These are phyloP conservation scores for Nebria ingens DNA, from an alignment of 1,140 invertebrate species.

Conservation along the genomic window DNA sequence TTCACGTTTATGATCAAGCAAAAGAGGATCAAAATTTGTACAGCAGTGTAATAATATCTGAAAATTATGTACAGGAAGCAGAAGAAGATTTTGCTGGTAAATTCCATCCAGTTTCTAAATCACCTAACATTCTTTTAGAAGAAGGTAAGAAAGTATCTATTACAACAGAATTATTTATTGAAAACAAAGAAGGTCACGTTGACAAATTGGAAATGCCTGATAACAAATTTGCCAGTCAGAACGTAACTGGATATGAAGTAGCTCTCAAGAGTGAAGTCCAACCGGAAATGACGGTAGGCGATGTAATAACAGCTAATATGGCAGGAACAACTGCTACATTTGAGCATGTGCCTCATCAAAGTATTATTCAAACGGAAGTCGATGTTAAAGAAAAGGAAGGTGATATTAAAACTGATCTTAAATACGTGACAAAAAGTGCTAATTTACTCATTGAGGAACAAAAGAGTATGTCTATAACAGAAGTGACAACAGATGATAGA, in stretches of 20 bases:
- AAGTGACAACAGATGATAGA: slow-evolving; percentile 21
- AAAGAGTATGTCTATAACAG: slow-evolving; percentile 26
- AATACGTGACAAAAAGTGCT: slow-evolving; percentile 24
- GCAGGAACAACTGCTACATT: slow-evolving; percentile 12
- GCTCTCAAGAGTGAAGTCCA: slow-evolving; percentile 26
- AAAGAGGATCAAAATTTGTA: slow-evolving; percentile 21
- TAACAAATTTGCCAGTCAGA: slow-evolving; percentile 24
- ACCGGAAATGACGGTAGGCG: slow-evolving; percentile 19
- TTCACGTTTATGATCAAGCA: slow-evolving; percentile 16
- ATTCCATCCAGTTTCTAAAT: slow-evolving; percentile 30
- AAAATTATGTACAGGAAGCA: slow-evolving; percentile 29
- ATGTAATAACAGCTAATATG: slow-evolving; percentile 20
- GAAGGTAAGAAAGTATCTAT: slow-evolving; percentile 31
- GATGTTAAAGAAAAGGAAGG: slow-evolving; percentile 25
- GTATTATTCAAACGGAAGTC: slow-evolving; percentile 17
- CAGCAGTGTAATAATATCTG: slow-evolving; percentile 24
- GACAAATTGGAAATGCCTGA: slow-evolving; percentile 19
- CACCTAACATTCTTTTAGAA: slow-evolving; percentile 35
- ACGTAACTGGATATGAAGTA: slow-evolving; percentile 25
- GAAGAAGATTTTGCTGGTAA: slow-evolving; percentile 29
- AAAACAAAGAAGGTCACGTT: slow-evolving; percentile 32
- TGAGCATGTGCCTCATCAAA: neutral
- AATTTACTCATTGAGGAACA: slow-evolving; percentile 28
- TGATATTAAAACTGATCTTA: slow-evolving; percentile 22
- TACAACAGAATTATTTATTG: slow-evolving; percentile 28